A percentile compares a stretch with the other conserved stretches of the same genome.
Conservation (phyloP, 2,113 vertebrate genomes). For the Candoia aspera region DNA sequence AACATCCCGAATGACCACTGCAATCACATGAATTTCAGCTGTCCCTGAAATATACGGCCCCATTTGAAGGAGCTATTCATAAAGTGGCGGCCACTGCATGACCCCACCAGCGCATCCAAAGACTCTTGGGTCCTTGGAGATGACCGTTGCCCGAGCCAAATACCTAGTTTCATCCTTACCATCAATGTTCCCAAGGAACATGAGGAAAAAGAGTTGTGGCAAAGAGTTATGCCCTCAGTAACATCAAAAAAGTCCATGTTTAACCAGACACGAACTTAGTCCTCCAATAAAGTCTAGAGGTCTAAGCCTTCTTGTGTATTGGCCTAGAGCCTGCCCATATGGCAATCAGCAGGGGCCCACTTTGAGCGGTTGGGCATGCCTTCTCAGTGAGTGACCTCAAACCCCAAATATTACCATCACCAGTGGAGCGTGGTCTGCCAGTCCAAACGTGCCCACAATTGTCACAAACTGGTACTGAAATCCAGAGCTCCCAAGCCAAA, state of each 20-base stretch:
- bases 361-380: no score
- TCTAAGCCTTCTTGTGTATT: neutral
- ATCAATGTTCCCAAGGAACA: neutral
- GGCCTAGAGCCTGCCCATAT: neutral
- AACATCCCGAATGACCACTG: neutral
- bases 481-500: neutral
- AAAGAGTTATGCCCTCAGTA: neutral
- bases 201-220: neutral
- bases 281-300: neutral
- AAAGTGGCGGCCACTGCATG: neutral
- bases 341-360: neutral
- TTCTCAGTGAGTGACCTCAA: neutral
- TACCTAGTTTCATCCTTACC: neutral
- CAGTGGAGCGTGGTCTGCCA: neutral
- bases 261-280: neutral
- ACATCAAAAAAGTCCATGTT: neutral
- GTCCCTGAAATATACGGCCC: neutral
- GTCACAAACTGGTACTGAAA: neutral
- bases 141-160: neutral
- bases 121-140: neutral
- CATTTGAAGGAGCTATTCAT: neutral
- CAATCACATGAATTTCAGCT: neutral
- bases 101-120: rapidly evolving
- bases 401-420: neutral
- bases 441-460: neutral